Evolutionary conservation across 1,140 invertebrate genomes (phyloP).

Genomic region (Scaptodrosophila lebanonensis): DNA sequence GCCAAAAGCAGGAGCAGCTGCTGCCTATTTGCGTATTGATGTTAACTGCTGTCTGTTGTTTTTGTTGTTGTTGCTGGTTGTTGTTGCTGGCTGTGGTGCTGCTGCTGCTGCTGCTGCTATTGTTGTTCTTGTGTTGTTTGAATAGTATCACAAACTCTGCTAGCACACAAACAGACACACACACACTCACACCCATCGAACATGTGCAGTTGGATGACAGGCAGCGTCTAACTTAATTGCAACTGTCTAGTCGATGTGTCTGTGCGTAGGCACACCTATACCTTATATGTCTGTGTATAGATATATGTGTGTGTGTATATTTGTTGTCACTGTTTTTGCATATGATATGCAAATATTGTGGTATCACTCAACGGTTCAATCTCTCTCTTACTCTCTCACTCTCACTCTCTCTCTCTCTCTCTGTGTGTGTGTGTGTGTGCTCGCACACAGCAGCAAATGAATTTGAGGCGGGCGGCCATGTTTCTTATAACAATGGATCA

Average conservation of each 20-base stretch:
- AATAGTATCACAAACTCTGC: conserved; percentile 30
- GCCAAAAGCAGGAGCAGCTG: too few species aligned
- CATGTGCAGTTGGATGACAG: conserved; percentile 1
- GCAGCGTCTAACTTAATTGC: conserved; percentile 59
- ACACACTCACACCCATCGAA: not conserved
- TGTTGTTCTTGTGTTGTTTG: conserved; percentile 38
- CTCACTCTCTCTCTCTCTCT: not conserved
- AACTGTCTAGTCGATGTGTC: conserved; percentile 46
- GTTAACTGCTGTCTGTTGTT: conserved; percentile 29
- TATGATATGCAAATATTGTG: conserved; percentile 75
- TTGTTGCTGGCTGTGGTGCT: too few species aligned
- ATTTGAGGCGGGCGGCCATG: too few species aligned
- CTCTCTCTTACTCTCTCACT: conserved; percentile 19
- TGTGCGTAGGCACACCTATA: too few species aligned
- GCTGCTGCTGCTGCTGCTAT: conserved; percentile 4
- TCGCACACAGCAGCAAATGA: not conserved
- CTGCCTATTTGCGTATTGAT: too few species aligned
- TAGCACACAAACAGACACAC: not conserved
- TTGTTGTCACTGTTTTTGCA: conserved; percentile 68
- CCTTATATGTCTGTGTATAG: too few species aligned
- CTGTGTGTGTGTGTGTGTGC: not conserved
- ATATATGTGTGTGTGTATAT: not conserved
- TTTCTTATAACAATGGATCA: conserved; percentile 19
- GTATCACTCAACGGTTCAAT: conserved; percentile 54
- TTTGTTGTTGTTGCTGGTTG: too few species aligned